Evolutionary conservation across 2,888 invertebrate species (phyloP), one percentile per base, ranked within the genome.

Genomic region (Monopis laevigella): DNA sequence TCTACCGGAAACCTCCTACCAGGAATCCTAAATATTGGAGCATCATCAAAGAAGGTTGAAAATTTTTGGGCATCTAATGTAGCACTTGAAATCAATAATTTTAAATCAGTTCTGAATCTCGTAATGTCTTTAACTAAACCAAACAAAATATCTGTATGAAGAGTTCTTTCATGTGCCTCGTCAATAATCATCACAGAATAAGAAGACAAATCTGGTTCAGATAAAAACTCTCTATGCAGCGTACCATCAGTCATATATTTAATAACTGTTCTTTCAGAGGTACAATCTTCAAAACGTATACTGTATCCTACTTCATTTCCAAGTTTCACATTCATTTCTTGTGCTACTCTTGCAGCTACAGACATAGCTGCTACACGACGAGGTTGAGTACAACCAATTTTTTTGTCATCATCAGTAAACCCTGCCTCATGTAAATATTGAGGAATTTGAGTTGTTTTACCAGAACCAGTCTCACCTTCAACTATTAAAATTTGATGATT

Each of bases 241-340:
- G 98, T 99, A 57, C 99, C 99, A 73, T 99, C 99, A 19, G 99
- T 99, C 98, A 99, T 98, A 62, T 99, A 99, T 70, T 99, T 99
- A 38, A 99, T 86, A 13, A 95, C 83, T 5, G 99, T 99, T 51
- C 97, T 84, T 65, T 98, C 98, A 2, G 97, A 97, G 1, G 98
- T 98, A 62, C 98, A 99, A 65, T 99, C 99, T 80, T 99, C 99
- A 82, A 99, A 99, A 53, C 99, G 86, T 56, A 99, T 99, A 48
- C 90, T 89, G 53, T 91, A 91, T 3, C 91, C 90, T 38, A 93
- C 93, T 81, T 93, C 93, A 66, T 92, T 93, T 39, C 98, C 99
- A 17, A 99, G 82, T 75, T 98, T 99, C 0, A 94, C 92, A 50
- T 88, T 87, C 93, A 98, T 95, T 84, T 99, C 99, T 64, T 98